phyloP scores from a whole-genome alignment of 2,888 invertebrate genomes.

The Ormyrus rosae region DNA sequence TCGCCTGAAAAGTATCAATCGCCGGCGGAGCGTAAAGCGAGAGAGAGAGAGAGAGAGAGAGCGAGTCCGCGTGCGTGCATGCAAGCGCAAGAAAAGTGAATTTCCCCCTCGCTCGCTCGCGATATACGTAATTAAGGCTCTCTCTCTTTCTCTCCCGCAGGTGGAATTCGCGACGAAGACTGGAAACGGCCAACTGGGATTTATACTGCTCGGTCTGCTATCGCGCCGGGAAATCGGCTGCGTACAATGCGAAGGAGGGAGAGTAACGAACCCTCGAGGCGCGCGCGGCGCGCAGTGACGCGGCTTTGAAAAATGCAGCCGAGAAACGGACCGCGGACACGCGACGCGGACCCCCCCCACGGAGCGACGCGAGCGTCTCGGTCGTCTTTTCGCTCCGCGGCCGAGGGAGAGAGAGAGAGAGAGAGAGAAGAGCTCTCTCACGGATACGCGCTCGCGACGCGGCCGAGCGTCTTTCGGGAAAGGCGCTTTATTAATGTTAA shows the following conservation, averaged over 20 bases:
- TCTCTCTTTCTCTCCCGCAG: neutral
- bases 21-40: neutral
- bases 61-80: neutral
- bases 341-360: constrained; percentile 22
- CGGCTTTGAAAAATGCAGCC: too few species aligned
- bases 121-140: constrained; percentile 31
- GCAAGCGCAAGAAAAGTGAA: constrained; percentile 32
- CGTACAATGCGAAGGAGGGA: neutral
- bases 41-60: neutral
- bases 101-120: constrained; percentile 9
- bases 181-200: constrained; percentile 45
- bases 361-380: too few species aligned
- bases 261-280: constrained; percentile 16
- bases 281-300: too few species aligned
- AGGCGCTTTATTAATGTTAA: too few species aligned
- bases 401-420: neutral
- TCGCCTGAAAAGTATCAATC: neutral
- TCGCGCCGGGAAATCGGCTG: constrained; percentile 32
- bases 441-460: too few species aligned
- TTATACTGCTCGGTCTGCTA: constrained; percentile 7
- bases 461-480: too few species aligned
- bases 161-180: constrained; percentile 27
- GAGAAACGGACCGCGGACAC: constrained; percentile 31
- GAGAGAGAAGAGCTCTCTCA: neutral
- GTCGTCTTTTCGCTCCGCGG: too few species aligned